phyloP scores from a whole-genome alignment of 2,797 vertebrate genomes.

The Pipistrellus nathusii region DNA sequence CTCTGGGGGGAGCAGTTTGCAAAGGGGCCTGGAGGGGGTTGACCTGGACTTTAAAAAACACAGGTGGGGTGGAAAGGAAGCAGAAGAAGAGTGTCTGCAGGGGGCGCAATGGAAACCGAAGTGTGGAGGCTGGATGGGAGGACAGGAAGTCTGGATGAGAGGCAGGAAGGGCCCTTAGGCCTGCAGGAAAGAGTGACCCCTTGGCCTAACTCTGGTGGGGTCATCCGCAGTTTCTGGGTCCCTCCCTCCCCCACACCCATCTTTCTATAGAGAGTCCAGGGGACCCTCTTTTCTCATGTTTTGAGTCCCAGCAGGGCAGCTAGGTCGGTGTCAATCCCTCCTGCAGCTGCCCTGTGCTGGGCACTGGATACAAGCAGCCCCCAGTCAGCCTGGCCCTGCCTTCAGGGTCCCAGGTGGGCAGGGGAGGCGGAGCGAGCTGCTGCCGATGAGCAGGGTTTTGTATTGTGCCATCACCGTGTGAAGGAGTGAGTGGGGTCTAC shows the following conservation, averaged over 20 bases:
- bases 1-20: background rate
- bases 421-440: background rate
- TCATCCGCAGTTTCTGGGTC: background rate
- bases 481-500: background rate
- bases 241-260: background rate
- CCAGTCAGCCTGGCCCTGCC: background rate
- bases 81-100: rapidly evolving
- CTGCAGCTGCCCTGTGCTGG: background rate
- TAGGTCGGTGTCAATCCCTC: rapidly evolving
- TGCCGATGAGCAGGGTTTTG: background rate
- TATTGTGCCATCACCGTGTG: background rate
- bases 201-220: background rate
- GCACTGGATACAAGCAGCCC: background rate
- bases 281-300: background rate
- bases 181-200: background rate
- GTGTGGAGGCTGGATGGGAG: background rate
- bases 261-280: background rate
- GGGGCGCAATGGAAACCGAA: background rate
- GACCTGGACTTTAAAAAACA: background rate
- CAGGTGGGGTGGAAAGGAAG: background rate
- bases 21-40: background rate
- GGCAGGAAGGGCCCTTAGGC: background rate
- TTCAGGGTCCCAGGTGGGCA: background rate
- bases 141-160: background rate
- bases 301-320: background rate